Conservation (phyloP, 1,140 invertebrate species). For the Heliconius melpomene region DNA sequence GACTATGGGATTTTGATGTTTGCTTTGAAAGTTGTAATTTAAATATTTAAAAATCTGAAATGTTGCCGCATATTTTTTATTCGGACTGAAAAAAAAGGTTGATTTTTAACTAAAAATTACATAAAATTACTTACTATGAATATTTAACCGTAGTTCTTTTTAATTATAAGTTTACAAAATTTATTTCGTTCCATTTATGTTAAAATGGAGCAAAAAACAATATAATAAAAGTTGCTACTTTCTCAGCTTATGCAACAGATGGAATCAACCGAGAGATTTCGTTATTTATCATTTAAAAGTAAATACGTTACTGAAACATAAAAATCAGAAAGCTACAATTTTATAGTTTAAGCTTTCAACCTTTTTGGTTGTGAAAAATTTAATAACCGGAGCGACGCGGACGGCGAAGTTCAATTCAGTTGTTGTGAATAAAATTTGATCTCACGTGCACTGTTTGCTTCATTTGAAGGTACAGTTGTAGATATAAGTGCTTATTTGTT, state of each 20-base stretch:
- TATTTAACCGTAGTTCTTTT: not conserved
- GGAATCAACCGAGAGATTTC: not conserved
- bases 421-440: constrained; percentile 14
- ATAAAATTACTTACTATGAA: not conserved
- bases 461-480: not conserved
- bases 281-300: not conserved
- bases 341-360: constrained; percentile 8
- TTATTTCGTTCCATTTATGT: not conserved
- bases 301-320: not conserved
- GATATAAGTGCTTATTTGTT: not conserved
- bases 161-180: not conserved
- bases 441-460: constrained; percentile 9
- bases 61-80: no score
- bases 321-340: not conserved
- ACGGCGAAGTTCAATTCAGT: not conserved
- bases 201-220: not conserved
- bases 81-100: no score
- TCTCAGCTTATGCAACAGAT: not conserved
- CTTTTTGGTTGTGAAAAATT: constrained; percentile 11
- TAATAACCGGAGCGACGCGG: not conserved
- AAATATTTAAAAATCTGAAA: no score
- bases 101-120: no score
- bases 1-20: no score
- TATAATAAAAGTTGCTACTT: not conserved
- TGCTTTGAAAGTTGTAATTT: no score